Conservation (phyloP, 2,113 vertebrate species). For the Neomonachus schauinslandi region DNA sequence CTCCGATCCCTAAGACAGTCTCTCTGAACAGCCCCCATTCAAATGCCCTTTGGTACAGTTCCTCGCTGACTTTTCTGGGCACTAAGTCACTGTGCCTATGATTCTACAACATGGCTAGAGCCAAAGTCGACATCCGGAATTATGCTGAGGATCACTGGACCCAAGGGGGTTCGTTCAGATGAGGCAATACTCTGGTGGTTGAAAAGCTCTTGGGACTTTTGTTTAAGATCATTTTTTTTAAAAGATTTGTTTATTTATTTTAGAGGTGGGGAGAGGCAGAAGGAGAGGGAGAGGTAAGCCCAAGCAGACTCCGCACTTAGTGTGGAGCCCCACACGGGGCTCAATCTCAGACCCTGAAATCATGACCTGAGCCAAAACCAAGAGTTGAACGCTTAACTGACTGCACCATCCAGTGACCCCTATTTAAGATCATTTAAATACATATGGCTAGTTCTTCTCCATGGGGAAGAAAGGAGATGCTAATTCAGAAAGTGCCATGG, state of each 20-base stretch:
- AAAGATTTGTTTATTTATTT: neutral
- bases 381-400: neutral
- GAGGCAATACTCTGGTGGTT: neutral
- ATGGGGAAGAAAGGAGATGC: neutral
- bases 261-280: neutral
- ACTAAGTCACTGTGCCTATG: neutral
- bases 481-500: neutral
- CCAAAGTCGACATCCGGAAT: neutral
- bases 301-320: neutral
- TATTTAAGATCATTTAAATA: constrained; percentile 30
- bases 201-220: neutral
- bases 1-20: neutral
- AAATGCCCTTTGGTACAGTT: neutral
- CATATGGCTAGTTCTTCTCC: neutral
- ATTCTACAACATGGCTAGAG: neutral
- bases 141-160: neutral
- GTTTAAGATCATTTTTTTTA: neutral
- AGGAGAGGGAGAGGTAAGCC: neutral
- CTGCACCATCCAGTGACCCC: neutral
- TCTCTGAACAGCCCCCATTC: neutral
- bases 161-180: neutral
- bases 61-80: neutral
- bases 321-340: neutral
- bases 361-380: neutral
- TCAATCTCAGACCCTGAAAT: neutral